Percentiles rank a stretch among this genome's conserved stretches.
phyloP scores from a whole-genome alignment of 92 coral and sea anemone genomes.

The Epizoanthus scotinus region DNA sequence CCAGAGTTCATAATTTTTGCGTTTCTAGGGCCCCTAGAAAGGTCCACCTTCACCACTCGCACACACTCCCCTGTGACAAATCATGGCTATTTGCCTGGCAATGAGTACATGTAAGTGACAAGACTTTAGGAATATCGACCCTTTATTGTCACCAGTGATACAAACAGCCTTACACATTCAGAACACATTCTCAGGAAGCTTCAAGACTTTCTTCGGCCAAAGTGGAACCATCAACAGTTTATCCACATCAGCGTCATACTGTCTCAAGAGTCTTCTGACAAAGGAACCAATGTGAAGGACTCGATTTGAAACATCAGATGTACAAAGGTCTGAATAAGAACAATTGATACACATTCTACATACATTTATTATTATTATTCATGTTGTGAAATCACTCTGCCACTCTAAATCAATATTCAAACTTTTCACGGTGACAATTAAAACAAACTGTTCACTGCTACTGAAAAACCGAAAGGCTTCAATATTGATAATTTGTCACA shows the following conservation, averaged over 20 bases:
- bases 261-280: slow-evolving; percentile 50
- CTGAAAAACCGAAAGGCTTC: neutral
- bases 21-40: no score
- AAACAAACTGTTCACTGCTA: no score
- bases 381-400: slow-evolving; percentile 18
- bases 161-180: slow-evolving; percentile 10
- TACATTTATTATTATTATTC: neutral
- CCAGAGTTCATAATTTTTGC: no score
- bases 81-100: no score
- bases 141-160: slow-evolving; percentile 27
- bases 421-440: no score
- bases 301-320: slow-evolving; percentile 11
- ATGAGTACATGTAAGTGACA: neutral
- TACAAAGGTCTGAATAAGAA: neutral
- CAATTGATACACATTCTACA: neutral
- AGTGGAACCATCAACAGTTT: slow-evolving; percentile 45
- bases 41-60: no score
- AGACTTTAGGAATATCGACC: slow-evolving; percentile 2
- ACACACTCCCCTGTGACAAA: no score
- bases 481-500: neutral
- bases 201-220: slow-evolving; percentile 50
- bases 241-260: slow-evolving; percentile 66
- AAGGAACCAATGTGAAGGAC: slow-evolving; percentile 7
- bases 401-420: neutral
- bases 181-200: slow-evolving; percentile 3